A percentile compares a stretch with the other conserved stretches of the same genome.
Conservation (phyloP, 92 coral and sea anemone species). For the Bergia sp. region DNA sequence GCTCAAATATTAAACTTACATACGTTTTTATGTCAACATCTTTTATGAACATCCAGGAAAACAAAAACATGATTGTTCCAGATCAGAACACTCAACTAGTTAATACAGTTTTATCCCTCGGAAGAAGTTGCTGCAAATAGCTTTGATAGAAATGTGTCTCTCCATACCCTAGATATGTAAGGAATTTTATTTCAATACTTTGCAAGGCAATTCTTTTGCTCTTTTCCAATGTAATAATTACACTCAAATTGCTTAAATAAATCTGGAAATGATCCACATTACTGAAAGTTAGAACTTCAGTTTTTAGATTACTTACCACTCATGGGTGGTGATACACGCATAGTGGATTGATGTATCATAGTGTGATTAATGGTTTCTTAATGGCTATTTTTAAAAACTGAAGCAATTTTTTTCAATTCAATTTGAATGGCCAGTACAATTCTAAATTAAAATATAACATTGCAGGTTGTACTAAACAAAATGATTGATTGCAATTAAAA, state of each 20-base stretch:
- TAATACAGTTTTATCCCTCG: neutral
- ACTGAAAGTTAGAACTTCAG: neutral
- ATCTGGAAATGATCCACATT: neutral
- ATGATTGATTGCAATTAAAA: conserved; percentile 23
- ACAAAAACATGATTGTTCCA: neutral
- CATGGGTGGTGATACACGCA: neutral
- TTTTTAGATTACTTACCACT: neutral
- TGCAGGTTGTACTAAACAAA: conserved; percentile 32
- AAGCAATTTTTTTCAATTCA: conserved; percentile 22
- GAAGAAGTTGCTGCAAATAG: neutral
- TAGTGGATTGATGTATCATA: neutral
- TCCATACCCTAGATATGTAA: neutral
- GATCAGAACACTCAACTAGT: neutral
- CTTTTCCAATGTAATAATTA: neutral
- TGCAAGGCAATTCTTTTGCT: neutral
- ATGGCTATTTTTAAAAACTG: conserved; percentile 23
- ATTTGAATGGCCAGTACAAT: conserved; percentile 7
- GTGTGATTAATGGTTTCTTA: conserved; percentile 40
- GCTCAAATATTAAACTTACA: neutral
- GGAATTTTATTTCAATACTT: neutral
- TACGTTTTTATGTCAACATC: neutral
- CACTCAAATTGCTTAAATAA: neutral
- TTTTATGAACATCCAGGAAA: neutral
- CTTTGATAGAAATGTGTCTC: neutral
- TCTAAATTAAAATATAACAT: conserved; percentile 41